Evolutionary conservation across 2,113 vertebrate genomes (phyloP).

Genomic region (Piprites chloris): DNA sequence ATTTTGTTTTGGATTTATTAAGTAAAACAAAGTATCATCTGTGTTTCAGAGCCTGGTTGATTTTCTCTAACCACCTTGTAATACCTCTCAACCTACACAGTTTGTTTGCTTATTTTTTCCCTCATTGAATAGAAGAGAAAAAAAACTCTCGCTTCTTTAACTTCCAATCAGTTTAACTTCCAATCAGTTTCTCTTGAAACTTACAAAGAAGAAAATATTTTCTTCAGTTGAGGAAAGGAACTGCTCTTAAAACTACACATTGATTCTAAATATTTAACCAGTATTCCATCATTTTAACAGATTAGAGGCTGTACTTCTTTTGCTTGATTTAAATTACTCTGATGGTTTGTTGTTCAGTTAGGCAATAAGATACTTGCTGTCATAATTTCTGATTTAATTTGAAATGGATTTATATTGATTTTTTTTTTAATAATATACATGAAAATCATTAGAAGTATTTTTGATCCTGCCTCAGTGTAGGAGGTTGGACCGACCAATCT

Average conservation of each 20-base stretch:
- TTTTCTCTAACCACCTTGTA: neutral
- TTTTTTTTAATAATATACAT: neutral
- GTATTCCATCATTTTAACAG: neutral
- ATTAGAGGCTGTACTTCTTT: neutral
- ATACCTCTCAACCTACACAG: neutral
- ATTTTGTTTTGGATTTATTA: neutral
- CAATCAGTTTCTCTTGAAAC: neutral
- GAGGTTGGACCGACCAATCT: neutral
- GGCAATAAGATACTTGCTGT: neutral
- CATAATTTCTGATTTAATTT: conserved; percentile 2
- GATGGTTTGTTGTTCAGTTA: neutral
- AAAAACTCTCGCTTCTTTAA: neutral
- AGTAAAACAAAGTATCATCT: neutral
- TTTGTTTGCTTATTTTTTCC: neutral
- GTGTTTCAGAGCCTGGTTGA: neutral
- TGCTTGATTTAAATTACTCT: neutral
- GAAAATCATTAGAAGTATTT: neutral
- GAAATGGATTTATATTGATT: neutral
- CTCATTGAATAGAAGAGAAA: neutral
- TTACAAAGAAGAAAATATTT: neutral
- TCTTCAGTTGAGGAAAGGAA: neutral
- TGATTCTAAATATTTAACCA: neutral
- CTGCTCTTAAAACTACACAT: neutral
- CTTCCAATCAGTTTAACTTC: neutral
- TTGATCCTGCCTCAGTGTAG: neutral